Percentiles rank a stretch among this genome's conserved stretches.
Evolutionary conservation across 92 coral and sea anemone genomes (phyloP).

Genomic region (Hydrozoanthus gracilis): DNA sequence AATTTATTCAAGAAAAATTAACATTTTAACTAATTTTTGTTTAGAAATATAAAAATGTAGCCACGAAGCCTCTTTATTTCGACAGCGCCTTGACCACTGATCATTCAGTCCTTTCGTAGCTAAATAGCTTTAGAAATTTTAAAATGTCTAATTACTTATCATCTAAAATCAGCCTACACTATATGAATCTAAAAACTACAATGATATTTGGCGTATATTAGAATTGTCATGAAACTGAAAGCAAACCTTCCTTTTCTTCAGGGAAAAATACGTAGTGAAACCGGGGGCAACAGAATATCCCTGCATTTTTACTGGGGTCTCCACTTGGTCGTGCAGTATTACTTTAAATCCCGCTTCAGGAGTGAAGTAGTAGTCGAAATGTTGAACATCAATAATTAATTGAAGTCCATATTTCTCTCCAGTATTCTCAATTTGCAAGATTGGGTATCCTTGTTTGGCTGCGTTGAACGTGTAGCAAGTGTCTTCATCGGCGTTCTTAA

Average conservation of each 20-base stretch:
- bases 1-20: neutral
- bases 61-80: no score
- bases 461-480: slow-evolving; percentile 85
- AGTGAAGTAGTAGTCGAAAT: slow-evolving; percentile 76
- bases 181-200: neutral
- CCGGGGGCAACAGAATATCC: slow-evolving; percentile 88
- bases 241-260: slow-evolving; percentile 69
- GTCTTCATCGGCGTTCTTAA: slow-evolving; percentile 79
- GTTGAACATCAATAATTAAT: slow-evolving; percentile 77
- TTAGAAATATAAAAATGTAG: no score
- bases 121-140: no score
- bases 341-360: slow-evolving; percentile 80
- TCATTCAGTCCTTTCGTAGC: no score
- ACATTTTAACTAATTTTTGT: neutral
- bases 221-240: neutral
- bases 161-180: neutral
- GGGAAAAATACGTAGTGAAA: slow-evolving; percentile 83
- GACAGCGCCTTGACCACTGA: no score
- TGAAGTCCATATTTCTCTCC: slow-evolving; percentile 76
- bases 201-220: neutral
- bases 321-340: slow-evolving; percentile 84
- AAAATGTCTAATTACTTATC: neutral
- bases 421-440: slow-evolving; percentile 52
- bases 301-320: slow-evolving; percentile 89
- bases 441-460: slow-evolving; percentile 53